Evolutionary conservation across 1,140 invertebrate genomes (phyloP), one percentile per base, ranked within the genome.

Genomic region (Helicoverpa zea): DNA sequence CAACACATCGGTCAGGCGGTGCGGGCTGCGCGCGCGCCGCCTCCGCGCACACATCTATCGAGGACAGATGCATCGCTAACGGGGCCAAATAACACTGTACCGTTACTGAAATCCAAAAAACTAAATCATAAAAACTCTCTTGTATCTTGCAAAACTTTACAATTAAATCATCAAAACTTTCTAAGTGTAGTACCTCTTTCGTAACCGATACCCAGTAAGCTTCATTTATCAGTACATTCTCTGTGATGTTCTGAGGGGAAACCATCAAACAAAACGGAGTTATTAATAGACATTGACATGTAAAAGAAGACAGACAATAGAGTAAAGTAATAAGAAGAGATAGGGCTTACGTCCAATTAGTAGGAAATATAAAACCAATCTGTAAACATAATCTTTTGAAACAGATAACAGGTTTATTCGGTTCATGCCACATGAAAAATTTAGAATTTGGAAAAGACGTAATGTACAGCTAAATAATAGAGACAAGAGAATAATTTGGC

Each of bases 191-290:
- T 97, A 98, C 98, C 98, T 98, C 98, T 97, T 97, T 97, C 95
- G 97, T 98, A 96, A 97, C 96, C 95, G 97, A 96, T 96, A 98
- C 97, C 98, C 98, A 98, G 96, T 97, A 97, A 93, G 97, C 97
- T 96, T 98, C 98, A 96, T 98, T 98, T 96, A 98, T 96, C 96
- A 98, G 97, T 96, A 98, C 97, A 96, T 97, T 97, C 97, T 98
- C 97, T 96, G 98, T 98, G 97, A 98, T 98, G 96, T 98, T 98
- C 98, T 98, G 97, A 94, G 92, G 94, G 94, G 94, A 93, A 95
- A 95, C 86, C 91, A 93, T 92, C 91, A 95, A 94, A 94, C 89
- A 95, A 94, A 95, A 94, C 91, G 89, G 90, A 93, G 85, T 93
- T 92, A 94, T 95, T 94, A 94, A 89, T 92, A 91, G 84, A 88